Percentiles rank a stretch among this genome's conserved stretches.
Evolutionary conservation across 2,113 vertebrate genomes (phyloP).

Genomic region (Gadus macrocephalus): DNA sequence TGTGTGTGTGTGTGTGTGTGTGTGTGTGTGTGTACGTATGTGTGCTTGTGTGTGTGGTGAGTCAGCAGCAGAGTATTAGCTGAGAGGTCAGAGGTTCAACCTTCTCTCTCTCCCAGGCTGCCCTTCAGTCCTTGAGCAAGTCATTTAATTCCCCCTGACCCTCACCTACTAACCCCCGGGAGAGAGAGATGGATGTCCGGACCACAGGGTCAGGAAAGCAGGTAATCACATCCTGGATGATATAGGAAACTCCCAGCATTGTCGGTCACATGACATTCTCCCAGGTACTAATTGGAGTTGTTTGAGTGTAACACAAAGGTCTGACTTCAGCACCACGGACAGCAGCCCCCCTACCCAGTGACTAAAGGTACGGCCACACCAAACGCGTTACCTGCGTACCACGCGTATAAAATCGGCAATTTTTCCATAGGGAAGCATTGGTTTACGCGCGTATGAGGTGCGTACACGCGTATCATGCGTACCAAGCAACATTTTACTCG

Average conservation of each 20-base stretch:
- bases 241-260: neutral
- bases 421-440: too few species aligned
- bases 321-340: too few species aligned
- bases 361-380: too few species aligned
- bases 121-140: neutral
- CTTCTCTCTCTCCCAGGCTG: neutral
- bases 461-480: too few species aligned
- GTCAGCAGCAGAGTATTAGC: neutral
- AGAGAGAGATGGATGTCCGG: neutral
- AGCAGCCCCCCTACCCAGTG: too few species aligned
- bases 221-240: too few species aligned
- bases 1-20: neutral
- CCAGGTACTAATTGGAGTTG: neutral
- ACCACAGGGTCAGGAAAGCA: neutral
- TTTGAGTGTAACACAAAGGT: too few species aligned
- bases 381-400: too few species aligned
- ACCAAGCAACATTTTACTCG: too few species aligned
- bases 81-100: neutral
- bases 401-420: too few species aligned
- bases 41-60: neutral
- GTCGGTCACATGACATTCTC: neutral
- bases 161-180: neutral
- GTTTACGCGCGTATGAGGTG: too few species aligned
- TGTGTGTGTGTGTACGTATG: neutral
- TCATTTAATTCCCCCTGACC: neutral